phyloP scores from a whole-genome alignment of 2,113 vertebrate species.

The Gasterosteus aculeatus region DNA sequence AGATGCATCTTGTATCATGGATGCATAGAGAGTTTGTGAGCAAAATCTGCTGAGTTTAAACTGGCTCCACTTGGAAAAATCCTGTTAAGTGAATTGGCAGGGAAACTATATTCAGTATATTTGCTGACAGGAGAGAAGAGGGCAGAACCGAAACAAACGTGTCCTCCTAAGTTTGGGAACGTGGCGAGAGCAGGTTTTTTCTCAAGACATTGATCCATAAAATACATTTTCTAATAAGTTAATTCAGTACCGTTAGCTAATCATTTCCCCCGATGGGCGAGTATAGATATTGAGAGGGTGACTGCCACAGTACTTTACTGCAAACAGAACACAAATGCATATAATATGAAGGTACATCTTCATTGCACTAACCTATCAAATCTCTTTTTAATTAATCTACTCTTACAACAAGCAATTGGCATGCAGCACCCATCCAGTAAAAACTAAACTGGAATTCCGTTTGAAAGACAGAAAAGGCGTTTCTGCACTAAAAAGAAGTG shows the following conservation, averaged over 20 bases:
- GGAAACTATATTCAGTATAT: background rate
- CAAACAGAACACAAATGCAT: background rate
- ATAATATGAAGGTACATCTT: background rate
- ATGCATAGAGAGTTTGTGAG: background rate
- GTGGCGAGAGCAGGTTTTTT: background rate
- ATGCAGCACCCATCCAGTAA: background rate
- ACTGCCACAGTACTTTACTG: background rate
- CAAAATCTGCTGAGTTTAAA: constrained; percentile 4
- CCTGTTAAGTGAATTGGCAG: background rate
- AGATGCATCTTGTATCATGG: background rate
- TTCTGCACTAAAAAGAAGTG: background rate
- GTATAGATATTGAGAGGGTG: background rate
- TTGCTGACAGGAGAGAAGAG: background rate
- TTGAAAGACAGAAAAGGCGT: background rate
- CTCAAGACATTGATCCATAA: background rate
- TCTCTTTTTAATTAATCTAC: background rate
- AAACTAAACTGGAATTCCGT: background rate
- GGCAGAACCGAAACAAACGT: background rate
- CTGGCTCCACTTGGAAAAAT: background rate
- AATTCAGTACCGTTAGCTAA: background rate
- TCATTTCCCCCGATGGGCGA: background rate
- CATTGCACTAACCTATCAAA: background rate
- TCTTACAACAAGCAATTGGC: background rate
- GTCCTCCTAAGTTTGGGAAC: background rate
- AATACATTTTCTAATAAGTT: background rate